phyloP scores from a whole-genome alignment of 1,140 invertebrate genomes.

The Drosophila neocordata region DNA sequence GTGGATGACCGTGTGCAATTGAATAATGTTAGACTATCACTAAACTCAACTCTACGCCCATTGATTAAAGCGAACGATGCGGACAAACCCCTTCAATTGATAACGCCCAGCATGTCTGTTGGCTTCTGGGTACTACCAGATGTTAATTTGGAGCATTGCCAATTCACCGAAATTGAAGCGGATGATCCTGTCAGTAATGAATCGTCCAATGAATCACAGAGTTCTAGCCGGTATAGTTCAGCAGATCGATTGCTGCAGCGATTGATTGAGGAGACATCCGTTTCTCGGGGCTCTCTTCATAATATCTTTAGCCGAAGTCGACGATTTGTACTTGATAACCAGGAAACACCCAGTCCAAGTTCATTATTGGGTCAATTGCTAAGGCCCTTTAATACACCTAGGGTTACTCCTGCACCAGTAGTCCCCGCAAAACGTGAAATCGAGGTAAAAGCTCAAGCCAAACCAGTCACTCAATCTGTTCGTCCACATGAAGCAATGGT shows the following conservation, averaged over 20 bases:
- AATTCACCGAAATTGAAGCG: conserved; percentile 68
- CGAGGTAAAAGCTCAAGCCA: neutral
- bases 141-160: conserved; percentile 75
- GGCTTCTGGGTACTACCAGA: conserved; percentile 75
- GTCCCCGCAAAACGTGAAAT: conserved; percentile 43
- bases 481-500: conserved; percentile 46
- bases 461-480: conserved; percentile 10
- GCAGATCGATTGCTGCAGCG: conserved; percentile 71
- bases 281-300: conserved; percentile 44
- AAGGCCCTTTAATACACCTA: conserved; percentile 36
- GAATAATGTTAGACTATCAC: conserved; percentile 56
- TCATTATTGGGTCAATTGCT: conserved; percentile 42
- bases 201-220: conserved; percentile 23
- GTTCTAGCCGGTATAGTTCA: conserved; percentile 56
- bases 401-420: neutral
- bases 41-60: conserved; percentile 66
- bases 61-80: conserved; percentile 55
- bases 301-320: conserved; percentile 53
- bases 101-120: conserved; percentile 73
- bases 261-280: conserved; percentile 72
- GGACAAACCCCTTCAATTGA: conserved; percentile 53
- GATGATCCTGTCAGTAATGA: conserved; percentile 40
- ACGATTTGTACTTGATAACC: conserved; percentile 64
- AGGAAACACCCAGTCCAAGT: conserved; percentile 19
- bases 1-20: conserved; percentile 52